These are phyloP conservation scores for Macquaria ambigua DNA, from an alignment of 2,113 vertebrate genomes.

Conservation along the genomic window DNA sequence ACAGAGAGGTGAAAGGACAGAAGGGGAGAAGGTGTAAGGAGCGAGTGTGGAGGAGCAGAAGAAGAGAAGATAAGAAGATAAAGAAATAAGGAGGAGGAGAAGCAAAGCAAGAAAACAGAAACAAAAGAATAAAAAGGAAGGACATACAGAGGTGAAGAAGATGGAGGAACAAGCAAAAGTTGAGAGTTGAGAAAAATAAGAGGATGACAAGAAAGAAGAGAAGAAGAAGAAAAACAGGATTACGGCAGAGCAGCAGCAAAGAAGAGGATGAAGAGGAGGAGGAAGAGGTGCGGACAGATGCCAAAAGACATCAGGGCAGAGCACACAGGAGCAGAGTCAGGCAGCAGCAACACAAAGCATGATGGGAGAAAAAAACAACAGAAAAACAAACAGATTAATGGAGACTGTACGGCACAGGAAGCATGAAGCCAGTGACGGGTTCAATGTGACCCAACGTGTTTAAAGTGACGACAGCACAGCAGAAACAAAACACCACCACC, in stretches of 20 bases:
- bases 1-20: slow-evolving; percentile 58
- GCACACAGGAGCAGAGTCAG: slow-evolving; percentile 73
- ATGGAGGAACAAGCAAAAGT: not conserved
- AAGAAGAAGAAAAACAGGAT: slow-evolving; percentile 56
- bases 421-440: slow-evolving; percentile 29
- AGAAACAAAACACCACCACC: slow-evolving; percentile 20
- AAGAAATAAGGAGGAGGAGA: not conserved
- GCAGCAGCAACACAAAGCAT: slow-evolving; percentile 81
- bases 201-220: not conserved
- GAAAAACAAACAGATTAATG: slow-evolving; percentile 73
- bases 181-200: not conserved
- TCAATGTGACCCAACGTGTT: not conserved
- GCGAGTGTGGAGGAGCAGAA: not conserved
- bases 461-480: not conserved
- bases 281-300: slow-evolving; percentile 84
- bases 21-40: slow-evolving; percentile 73
- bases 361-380: slow-evolving; percentile 76
- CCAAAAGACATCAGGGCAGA: slow-evolving; percentile 86
- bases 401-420: slow-evolving; percentile 28
- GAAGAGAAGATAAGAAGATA: too few species aligned
- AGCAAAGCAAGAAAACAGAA: slow-evolving; percentile 44
- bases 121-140: slow-evolving; percentile 50
- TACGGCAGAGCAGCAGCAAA: not conserved
- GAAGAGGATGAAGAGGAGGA: slow-evolving; percentile 78
- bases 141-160: not conserved